A percentile compares a stretch with the other conserved stretches of the same genome.
Conservation (phyloP, 2,113 vertebrate genomes). For the Gallinago media region DNA sequence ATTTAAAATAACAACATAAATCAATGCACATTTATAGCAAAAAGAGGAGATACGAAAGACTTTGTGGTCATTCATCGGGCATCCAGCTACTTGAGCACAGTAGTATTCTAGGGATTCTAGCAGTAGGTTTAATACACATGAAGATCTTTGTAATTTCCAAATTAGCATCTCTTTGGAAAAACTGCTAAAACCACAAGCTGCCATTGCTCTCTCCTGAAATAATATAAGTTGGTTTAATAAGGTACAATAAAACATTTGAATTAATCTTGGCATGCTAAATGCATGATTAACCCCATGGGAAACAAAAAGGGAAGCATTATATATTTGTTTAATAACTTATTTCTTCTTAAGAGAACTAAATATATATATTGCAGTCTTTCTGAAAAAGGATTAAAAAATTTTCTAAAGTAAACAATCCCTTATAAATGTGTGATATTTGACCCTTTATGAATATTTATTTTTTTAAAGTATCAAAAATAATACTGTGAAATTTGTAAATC, state of each 20-base stretch:
- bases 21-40: rapidly evolving
- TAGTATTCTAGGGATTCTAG: background rate
- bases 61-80: background rate
- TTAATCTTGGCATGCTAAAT: background rate
- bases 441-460: background rate
- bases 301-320: background rate
- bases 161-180: background rate
- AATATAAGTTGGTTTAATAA: background rate
- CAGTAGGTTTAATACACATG: background rate
- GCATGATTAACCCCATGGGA: background rate
- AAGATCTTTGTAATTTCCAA: background rate
- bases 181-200: background rate
- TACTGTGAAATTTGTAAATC: background rate
- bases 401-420: background rate
- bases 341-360: background rate
- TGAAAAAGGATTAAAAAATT: background rate
- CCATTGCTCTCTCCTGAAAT: background rate
- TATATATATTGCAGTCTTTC: background rate
- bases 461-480: background rate
- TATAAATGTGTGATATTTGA: background rate
- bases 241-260: background rate
- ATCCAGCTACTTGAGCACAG: background rate
- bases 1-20: background rate
- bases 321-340: background rate
- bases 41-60: background rate